phyloP scores from a whole-genome alignment of 2,888 invertebrate genomes.

The Lacanobia wlatinum region DNA sequence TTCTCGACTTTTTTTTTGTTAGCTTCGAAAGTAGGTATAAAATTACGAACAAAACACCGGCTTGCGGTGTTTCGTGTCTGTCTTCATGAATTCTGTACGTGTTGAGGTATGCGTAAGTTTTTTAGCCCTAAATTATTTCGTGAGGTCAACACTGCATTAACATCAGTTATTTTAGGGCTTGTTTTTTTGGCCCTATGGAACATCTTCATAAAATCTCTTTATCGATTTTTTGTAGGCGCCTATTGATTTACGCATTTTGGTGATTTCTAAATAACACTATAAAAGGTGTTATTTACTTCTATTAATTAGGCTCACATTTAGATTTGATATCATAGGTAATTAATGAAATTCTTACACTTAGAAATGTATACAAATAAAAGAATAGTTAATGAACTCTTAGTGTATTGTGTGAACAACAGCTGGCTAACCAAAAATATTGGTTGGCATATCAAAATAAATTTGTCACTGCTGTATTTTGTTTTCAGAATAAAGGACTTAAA shows the following conservation, averaged over 20 bases:
- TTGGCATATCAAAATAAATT: not conserved
- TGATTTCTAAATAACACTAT: not conserved
- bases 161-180: not conserved
- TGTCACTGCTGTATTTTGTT: conserved; percentile 19
- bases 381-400: too few species aligned
- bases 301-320: not conserved
- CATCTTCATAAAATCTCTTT: not conserved
- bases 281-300: not conserved
- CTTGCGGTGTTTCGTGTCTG: not conserved
- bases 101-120: not conserved
- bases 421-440: too few species aligned
- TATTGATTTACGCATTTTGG: not conserved
- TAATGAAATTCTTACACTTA: too few species aligned
- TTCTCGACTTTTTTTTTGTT: not conserved
- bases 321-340: not conserved
- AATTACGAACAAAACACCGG: not conserved
- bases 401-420: too few species aligned
- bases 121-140: not conserved
- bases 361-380: too few species aligned
- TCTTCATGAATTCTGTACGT: not conserved
- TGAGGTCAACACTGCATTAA: not conserved
- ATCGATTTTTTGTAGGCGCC: not conserved
- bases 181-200: not conserved
- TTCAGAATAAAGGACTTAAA: conserved; percentile 62
- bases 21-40: not conserved